These are phyloP conservation scores for Crossaster papposus DNA, from an alignment of 53 echinoderm and acorn worm genomes.

Conservation along the genomic window DNA sequence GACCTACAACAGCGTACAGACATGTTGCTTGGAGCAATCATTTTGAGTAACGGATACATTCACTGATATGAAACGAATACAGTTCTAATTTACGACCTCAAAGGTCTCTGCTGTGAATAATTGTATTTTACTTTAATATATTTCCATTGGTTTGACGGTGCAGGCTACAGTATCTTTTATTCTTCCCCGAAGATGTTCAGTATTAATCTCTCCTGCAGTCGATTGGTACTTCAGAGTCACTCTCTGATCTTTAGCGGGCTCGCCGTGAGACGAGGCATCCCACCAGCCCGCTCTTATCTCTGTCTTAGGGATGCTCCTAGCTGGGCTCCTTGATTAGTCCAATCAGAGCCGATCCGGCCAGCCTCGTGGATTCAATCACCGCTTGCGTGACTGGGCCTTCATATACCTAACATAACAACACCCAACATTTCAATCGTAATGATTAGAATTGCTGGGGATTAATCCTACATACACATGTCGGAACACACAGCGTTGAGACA, in stretches of 20 bases:
- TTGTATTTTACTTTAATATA: too few relatives aligned
- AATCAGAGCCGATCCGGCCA: conserved; percentile 32
- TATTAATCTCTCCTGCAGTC: conserved; percentile 10
- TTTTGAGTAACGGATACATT: too few relatives aligned
- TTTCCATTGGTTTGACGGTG: too few relatives aligned
- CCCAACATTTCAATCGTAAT: neutral
- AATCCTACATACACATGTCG: neutral
- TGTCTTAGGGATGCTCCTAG: conserved; percentile 38
- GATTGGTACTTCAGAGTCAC: conserved; percentile 47
- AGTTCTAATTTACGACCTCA: too few relatives aligned
- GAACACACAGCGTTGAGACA: too few relatives aligned
- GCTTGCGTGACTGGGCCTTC: conserved; percentile 28
- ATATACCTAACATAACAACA: neutral
- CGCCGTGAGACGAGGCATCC: conserved; percentile 32
- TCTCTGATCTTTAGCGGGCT: conserved; percentile 47
- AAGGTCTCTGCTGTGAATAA: too few relatives aligned
- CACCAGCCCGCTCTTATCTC: conserved; percentile 25
- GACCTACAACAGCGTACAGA: too few relatives aligned
- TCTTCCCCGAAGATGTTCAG: conserved; percentile 2
- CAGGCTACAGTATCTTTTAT: neutral
- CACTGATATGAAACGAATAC: too few relatives aligned
- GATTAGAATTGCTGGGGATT: neutral
- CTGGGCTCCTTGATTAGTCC: conserved; percentile 42
- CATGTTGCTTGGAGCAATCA: too few relatives aligned
- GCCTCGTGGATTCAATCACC: conserved; percentile 36